phyloP scores from a whole-genome alignment of 2,113 vertebrate genomes.

The Salvator merianae region DNA sequence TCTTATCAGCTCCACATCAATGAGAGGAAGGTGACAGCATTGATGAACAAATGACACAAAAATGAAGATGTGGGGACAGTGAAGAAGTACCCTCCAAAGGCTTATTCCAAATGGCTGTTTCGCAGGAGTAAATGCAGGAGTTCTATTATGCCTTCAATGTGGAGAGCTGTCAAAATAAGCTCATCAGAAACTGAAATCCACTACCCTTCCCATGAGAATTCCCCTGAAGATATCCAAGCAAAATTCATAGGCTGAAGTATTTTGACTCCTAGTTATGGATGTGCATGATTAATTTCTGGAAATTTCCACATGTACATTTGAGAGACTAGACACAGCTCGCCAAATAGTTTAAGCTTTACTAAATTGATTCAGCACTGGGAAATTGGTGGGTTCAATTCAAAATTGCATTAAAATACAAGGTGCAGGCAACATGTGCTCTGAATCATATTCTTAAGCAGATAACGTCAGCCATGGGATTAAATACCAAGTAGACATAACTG shows the following conservation, averaged over 20 bases:
- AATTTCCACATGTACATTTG: neutral
- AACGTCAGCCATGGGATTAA: neutral
- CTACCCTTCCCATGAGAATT: neutral
- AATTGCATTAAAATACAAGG: neutral
- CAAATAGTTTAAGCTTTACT: neutral
- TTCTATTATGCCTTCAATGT: neutral
- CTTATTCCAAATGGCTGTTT: neutral
- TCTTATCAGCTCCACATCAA: neutral
- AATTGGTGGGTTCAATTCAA: neutral
- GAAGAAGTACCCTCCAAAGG: neutral
- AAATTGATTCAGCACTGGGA: neutral
- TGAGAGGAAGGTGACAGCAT: neutral
- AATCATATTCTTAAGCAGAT: slow-evolving; percentile 13
- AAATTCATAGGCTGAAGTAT: neutral
- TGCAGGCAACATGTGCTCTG: neutral
- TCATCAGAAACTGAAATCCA: neutral
- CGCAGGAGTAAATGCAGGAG: neutral
- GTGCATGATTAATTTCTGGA: neutral
- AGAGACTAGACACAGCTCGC: neutral
- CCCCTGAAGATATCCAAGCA: neutral
- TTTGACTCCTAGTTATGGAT: neutral
- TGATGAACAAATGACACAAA: neutral
- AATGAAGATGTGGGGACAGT: neutral
- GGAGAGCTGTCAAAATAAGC: neutral
- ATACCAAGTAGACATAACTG: slow-evolving; percentile 10